Conservation (phyloP, 2,888 invertebrate genomes). For the Griposia aprilina region DNA sequence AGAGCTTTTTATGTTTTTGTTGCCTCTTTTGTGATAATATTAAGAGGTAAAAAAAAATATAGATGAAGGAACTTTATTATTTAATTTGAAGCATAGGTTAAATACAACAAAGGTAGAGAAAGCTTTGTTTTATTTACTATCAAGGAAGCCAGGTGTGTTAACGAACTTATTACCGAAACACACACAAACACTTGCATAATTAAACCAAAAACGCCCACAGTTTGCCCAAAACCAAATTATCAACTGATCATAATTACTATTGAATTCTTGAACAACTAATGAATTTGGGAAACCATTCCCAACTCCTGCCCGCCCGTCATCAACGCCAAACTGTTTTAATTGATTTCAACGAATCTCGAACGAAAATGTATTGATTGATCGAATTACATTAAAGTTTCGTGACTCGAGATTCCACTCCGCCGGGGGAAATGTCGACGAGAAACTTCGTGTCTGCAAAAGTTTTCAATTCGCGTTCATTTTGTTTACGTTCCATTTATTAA, state of each 20-base stretch:
- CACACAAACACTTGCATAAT: conserved; percentile 31
- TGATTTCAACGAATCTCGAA: conserved; percentile 56
- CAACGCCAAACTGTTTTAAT: conserved; percentile 63
- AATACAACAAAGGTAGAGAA: neutral
- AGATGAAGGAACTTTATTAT: neutral
- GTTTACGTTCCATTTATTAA: conserved; percentile 57
- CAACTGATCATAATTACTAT: conserved; percentile 42
- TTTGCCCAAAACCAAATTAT: conserved; percentile 19
- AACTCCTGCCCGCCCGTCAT: conserved; percentile 39
- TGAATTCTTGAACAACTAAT: conserved; percentile 46
- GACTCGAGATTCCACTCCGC: conserved; percentile 27
- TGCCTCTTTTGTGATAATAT: neutral
- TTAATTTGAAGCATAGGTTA: neutral
- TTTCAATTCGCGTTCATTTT: conserved; percentile 49
- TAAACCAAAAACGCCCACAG: conserved; percentile 7
- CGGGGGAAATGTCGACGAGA: conserved; percentile 30
- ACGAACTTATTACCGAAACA: neutral
- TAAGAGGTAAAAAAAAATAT: neutral
- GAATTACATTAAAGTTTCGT: conserved; percentile 55
- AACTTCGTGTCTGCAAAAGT: conserved; percentile 46
- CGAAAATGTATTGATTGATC: conserved; percentile 53
- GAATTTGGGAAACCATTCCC: conserved; percentile 46
- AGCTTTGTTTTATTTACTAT: neutral
- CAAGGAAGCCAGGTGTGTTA: neutral
- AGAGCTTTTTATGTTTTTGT: neutral